Conservation (phyloP, 2,113 vertebrate genomes). For the Stictonetta naevosa region DNA sequence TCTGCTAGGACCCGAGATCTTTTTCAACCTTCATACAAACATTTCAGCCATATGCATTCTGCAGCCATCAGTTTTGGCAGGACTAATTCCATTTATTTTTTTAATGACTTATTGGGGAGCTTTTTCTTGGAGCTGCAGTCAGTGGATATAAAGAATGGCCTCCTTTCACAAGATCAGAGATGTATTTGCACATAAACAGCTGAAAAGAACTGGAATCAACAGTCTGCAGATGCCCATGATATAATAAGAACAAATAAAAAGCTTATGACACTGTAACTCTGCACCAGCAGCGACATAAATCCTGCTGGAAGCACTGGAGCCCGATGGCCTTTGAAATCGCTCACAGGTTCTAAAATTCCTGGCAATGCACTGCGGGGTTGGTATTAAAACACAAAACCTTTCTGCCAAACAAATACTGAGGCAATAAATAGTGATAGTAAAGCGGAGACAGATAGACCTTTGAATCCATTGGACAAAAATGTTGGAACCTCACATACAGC, state of each 20-base stretch:
- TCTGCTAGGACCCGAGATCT: background rate
- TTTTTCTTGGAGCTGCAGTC: background rate
- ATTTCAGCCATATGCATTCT: background rate
- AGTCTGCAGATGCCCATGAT: slow-evolving; percentile 45
- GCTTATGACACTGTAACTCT: slow-evolving; percentile 64
- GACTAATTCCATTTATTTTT: slow-evolving; percentile 33
- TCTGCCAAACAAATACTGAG: slow-evolving; percentile 39
- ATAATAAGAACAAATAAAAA: slow-evolving; percentile 68
- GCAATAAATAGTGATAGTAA: slow-evolving; percentile 11
- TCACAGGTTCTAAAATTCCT: slow-evolving; percentile 64
- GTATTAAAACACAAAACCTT: slow-evolving; percentile 46
- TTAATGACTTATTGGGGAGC: background rate
- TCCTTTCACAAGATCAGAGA: slow-evolving; percentile 34
- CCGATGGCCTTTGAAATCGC: slow-evolving; percentile 57
- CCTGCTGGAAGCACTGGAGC: slow-evolving; percentile 40
- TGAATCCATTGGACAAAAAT: background rate
- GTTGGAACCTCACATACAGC: background rate
- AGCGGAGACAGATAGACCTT: background rate
- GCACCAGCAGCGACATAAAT: slow-evolving; percentile 52
- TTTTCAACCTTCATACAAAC: background rate
- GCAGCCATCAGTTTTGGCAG: background rate
- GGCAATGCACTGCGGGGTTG: slow-evolving; percentile 19
- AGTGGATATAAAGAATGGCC: slow-evolving; percentile 10
- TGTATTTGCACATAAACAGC: slow-evolving; percentile 29
- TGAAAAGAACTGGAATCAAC: slow-evolving; percentile 49